Evolutionary conservation across 2,888 invertebrate species (phyloP), one percentile per base, ranked within the genome.

Genomic region (Vesta saturnalis): DNA sequence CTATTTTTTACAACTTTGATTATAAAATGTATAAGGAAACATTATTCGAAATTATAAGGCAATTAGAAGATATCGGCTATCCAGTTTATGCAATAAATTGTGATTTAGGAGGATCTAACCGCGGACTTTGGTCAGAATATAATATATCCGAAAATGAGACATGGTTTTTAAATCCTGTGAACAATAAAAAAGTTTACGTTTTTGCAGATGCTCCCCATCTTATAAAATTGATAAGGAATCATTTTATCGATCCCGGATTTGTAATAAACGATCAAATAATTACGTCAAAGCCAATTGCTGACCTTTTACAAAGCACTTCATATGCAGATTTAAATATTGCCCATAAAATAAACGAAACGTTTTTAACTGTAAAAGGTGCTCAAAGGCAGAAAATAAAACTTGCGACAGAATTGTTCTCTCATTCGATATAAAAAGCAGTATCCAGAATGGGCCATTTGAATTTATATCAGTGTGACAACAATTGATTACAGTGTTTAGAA

Each of bases 231-330:
- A 18, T 67, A 12, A 46, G 63, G 23, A 75, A 76, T 65, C 68
- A 76, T 70, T 74, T 73, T 61, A n/a, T 73, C 8, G 72, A 76
- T 64, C 3, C 63, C 23, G 73, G 72, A 19, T 74, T 72, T 58
- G 55, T 61, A 55, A 15, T 74, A 21, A 60, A 74, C 66, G 58
- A 63, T 12, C 67, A 71, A 57, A 23, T 52, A 14, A 46, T 76
- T 10, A 72, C 55, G 58, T 60, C 64, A 3, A 70, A 74, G 66
- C 70, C 71, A 52, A 60, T 74, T 62, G 69, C 68, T 12, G 64
- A 73, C n/a, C 16, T 73, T 15, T 60, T 75, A 21, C 21, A 23
- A 4, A 30, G 10, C 5, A 60, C 60, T 2, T 21, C 52, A 19
- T 23, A 47, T 58, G 47, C 22, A 18, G 64, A 64, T 19, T 47